Evolutionary conservation across 2,113 vertebrate species (phyloP).

Genomic region (Cottus gobio): DNA sequence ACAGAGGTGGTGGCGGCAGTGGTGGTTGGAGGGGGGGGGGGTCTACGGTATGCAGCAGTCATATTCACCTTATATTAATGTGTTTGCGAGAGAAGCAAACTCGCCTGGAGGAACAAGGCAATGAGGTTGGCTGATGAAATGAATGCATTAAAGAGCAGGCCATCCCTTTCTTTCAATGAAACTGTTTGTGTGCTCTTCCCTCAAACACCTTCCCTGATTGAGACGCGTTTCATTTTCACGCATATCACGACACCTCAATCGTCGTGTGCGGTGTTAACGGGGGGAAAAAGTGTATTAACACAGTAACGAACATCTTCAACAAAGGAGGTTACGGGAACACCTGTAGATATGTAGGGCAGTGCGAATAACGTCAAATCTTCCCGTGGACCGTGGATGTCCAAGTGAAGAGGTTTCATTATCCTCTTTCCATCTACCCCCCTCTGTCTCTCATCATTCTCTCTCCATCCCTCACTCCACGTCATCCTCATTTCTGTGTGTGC

Average conservation of each 20-base stretch:
- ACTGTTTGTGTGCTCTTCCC: conserved; percentile 46
- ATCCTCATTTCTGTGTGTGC: conserved; percentile 70
- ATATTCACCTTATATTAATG: conserved; percentile 78
- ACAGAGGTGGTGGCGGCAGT: conserved; percentile 39
- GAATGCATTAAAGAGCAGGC: conserved; percentile 62
- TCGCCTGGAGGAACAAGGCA: conserved; percentile 63
- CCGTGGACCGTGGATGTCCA: conserved; percentile 37
- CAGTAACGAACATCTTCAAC: conserved; percentile 22
- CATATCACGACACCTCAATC: conserved; percentile 21
- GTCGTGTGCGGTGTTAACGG: conserved; percentile 26
- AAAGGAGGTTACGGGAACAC: conserved; percentile 20
- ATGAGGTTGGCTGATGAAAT: conserved; percentile 71
- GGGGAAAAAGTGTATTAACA: conserved; percentile 36
- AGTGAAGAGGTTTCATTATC: conserved; percentile 72
- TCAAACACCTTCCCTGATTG: conserved; percentile 45
- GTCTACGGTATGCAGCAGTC: conserved; percentile 67
- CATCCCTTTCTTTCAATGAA: conserved; percentile 38
- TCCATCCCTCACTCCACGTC: conserved; percentile 59
- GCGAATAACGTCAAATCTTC: conserved; percentile 21
- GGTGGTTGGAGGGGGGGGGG: background rate
- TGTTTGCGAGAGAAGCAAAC: conserved; percentile 65
- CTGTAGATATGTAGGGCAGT: conserved; percentile 51
- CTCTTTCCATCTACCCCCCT: conserved; percentile 65
- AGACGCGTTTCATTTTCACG: conserved; percentile 35
- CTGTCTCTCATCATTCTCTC: conserved; percentile 60